Evolutionary conservation across 2,113 vertebrate genomes (phyloP).

Genomic region (Chloebia gouldiae): DNA sequence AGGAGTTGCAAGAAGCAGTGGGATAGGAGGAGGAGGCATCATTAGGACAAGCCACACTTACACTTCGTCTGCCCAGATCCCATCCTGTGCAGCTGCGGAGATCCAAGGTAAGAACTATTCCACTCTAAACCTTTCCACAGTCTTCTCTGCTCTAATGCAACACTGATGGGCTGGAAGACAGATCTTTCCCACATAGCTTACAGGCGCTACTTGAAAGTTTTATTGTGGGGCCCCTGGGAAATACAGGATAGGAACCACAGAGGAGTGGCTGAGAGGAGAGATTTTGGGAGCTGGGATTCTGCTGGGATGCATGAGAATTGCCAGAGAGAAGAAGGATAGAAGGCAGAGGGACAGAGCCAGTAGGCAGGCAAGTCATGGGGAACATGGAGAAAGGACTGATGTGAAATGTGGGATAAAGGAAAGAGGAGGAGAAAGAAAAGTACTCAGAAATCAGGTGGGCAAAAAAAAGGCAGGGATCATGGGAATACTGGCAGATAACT

Average conservation of each 20-base stretch:
- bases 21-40: conserved; percentile 58
- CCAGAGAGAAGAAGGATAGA: not conserved
- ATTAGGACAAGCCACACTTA: conserved; percentile 49
- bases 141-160: not conserved
- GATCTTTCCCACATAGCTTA: rapidly evolving
- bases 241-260: not conserved
- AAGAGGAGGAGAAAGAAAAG: not conserved
- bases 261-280: not conserved
- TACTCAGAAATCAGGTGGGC: not conserved
- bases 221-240: not conserved
- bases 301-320: not conserved
- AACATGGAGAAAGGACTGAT: not conserved
- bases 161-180: not conserved
- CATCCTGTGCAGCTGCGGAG: conserved; percentile 39
- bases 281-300: not conserved
- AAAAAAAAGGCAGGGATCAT: not conserved
- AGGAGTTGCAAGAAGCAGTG: conserved; percentile 42
- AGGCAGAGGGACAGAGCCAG: not conserved
- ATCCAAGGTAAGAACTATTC: conserved; percentile 47
- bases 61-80: conserved; percentile 38
- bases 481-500: not conserved
- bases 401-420: not conserved
- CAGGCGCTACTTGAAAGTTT: not conserved
- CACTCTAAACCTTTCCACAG: not conserved
- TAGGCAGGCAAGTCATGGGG: not conserved